These are phyloP conservation scores for Psilopogon haemacephalus DNA, from an alignment of 2,113 vertebrate species.

Conservation along the genomic window DNA sequence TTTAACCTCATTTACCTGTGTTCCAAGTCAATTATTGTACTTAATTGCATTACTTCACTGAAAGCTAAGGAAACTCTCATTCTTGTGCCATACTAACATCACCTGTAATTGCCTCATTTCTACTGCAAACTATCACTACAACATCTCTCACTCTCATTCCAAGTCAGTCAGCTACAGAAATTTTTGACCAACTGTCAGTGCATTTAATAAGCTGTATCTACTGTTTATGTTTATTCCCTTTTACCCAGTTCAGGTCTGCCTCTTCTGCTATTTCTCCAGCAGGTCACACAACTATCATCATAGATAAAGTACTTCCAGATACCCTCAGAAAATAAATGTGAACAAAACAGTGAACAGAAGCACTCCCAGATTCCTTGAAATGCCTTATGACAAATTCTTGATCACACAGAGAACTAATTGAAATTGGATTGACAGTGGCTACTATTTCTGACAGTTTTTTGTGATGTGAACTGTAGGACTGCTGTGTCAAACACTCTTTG, in stretches of 20 bases:
- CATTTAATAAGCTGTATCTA: neutral
- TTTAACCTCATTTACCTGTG: neutral
- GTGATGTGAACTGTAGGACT: neutral
- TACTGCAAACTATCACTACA: neutral
- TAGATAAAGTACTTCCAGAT: neutral
- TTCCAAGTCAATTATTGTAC: neutral
- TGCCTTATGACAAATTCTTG: neutral
- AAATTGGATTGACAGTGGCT: neutral
- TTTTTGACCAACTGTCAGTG: neutral
- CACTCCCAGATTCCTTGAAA: neutral
- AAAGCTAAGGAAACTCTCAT: neutral
- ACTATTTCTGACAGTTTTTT: neutral
- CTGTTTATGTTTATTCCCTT: neutral
- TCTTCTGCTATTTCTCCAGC: neutral
- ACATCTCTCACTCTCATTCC: neutral
- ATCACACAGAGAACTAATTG: neutral
- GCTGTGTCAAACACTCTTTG: neutral
- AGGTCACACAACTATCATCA: neutral
- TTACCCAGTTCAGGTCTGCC: neutral
- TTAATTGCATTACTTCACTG: neutral
- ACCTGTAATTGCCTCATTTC: neutral
- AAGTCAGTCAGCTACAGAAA: neutral
- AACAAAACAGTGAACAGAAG: neutral
- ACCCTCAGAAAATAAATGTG: neutral
- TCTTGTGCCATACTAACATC: neutral